Evolutionary conservation across 1,140 invertebrate species (phyloP).

Genomic region (Xylocopa sonorina): DNA sequence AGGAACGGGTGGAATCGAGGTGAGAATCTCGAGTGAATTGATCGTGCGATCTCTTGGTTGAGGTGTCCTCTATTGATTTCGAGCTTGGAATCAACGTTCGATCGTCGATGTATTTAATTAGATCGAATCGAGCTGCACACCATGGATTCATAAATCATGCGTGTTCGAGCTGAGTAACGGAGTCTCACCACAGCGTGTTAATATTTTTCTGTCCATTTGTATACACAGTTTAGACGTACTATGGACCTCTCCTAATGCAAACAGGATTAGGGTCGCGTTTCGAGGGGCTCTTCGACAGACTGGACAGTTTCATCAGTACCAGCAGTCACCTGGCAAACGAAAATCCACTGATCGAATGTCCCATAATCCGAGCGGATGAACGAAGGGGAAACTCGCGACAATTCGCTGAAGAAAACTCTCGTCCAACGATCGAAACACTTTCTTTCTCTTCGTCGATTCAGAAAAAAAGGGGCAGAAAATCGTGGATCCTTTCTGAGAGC

Average conservation of each 20-base stretch:
- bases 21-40: too few relatives aligned
- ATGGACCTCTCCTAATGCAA: neutral
- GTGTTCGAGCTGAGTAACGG: neutral
- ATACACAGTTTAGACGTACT: neutral
- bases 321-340: conserved; percentile 11
- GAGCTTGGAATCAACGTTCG: neutral
- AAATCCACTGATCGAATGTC: neutral
- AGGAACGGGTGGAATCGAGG: too few relatives aligned
- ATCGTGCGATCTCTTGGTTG: neutral
- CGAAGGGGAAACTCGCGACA: neutral
- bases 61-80: neutral
- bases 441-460: neutral
- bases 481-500: too few relatives aligned
- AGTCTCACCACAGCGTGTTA: neutral
- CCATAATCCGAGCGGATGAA: neutral
- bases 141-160: neutral
- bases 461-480: neutral
- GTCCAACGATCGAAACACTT: too few relatives aligned
- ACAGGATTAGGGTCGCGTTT: conserved; percentile 17
- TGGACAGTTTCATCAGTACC: neutral
- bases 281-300: conserved; percentile 1
- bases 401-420: neutral
- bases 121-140: neutral
- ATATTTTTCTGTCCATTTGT: neutral
- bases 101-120: neutral